Evolutionary conservation across 1,140 invertebrate species (phyloP).

Genomic region (Steinernema khuongi): DNA sequence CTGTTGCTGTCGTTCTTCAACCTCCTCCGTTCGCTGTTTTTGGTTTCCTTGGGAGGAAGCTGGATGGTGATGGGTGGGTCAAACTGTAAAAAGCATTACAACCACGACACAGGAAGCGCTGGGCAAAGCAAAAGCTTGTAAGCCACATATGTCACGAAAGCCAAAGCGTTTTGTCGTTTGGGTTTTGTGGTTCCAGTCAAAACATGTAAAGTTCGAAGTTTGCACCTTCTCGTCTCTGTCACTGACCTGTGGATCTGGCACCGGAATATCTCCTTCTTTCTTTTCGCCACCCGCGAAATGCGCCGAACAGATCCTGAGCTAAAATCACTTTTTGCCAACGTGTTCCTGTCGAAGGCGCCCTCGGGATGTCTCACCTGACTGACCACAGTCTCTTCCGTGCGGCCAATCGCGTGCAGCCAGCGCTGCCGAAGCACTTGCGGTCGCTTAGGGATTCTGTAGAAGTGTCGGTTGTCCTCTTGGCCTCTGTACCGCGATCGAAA

Average conservation of each 20-base stretch:
- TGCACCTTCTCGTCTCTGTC: too few species aligned
- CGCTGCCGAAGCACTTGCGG: conserved; percentile 57
- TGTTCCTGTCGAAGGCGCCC: neutral
- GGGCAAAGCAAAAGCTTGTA: neutral
- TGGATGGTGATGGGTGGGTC: conserved; percentile 57
- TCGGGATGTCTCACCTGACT: conserved; percentile 54
- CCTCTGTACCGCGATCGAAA: conserved; percentile 60
- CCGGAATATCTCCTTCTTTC: conserved; percentile 60
- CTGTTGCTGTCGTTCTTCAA: conserved; percentile 30
- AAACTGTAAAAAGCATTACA: conserved; percentile 43
- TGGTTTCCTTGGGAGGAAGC: conserved; percentile 57
- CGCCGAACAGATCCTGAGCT: conserved; percentile 60
- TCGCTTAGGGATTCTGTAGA: conserved; percentile 60
- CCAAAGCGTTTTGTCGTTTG: conserved; percentile 8
- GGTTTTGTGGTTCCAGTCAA: neutral
- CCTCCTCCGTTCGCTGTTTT: conserved; percentile 38
- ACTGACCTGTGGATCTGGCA: conserved; percentile 58
- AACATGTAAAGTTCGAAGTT: neutral
- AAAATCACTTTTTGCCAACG: conserved; percentile 32
- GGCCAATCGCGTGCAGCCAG: conserved; percentile 59
- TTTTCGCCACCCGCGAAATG: conserved; percentile 60
- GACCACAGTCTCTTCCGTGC: conserved; percentile 61
- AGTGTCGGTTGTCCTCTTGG: conserved; percentile 60
- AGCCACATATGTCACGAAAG: neutral
- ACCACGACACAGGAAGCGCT: conserved; percentile 12